Percentiles rank a stretch among this genome's conserved stretches.
These are phyloP conservation scores for Alouatta palliata DNA, from an alignment of 2,113 vertebrate genomes.

Conservation along the genomic window DNA sequence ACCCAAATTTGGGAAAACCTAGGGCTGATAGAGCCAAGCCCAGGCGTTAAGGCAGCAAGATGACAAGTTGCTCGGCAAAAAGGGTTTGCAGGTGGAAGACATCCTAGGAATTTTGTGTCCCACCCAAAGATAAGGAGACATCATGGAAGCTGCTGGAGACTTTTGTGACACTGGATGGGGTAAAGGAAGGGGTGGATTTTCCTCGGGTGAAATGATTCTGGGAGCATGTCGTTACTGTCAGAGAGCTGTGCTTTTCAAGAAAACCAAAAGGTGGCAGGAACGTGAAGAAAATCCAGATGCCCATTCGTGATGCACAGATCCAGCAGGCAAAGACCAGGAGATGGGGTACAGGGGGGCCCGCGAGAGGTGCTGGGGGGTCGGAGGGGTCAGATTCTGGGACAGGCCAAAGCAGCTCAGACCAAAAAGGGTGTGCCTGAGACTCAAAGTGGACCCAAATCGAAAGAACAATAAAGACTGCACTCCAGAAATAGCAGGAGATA, in stretches of 20 bases:
- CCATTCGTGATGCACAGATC: not conserved
- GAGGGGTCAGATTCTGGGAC: not conserved
- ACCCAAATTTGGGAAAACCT: not conserved
- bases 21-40: not conserved
- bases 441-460: not conserved
- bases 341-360: too few relatives aligned
- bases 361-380: too few relatives aligned
- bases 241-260: not conserved
- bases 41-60: not conserved
- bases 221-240: not conserved
- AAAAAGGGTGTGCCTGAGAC: not conserved
- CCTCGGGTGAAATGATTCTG: not conserved
- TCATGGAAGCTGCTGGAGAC: not conserved
- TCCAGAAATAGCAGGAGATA: not conserved
- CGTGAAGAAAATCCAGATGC: not conserved
- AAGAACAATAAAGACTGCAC: not conserved
- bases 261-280: not conserved
- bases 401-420: not conserved
- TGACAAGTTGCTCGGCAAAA: not conserved
- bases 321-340: fast-evolving
- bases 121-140: not conserved
- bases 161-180: not conserved
- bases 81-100: not conserved
- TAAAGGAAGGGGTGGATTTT: not conserved
- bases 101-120: not conserved